Evolutionary conservation across 2,888 invertebrate genomes (phyloP).

Genomic region (Himalopsyche japonica): DNA sequence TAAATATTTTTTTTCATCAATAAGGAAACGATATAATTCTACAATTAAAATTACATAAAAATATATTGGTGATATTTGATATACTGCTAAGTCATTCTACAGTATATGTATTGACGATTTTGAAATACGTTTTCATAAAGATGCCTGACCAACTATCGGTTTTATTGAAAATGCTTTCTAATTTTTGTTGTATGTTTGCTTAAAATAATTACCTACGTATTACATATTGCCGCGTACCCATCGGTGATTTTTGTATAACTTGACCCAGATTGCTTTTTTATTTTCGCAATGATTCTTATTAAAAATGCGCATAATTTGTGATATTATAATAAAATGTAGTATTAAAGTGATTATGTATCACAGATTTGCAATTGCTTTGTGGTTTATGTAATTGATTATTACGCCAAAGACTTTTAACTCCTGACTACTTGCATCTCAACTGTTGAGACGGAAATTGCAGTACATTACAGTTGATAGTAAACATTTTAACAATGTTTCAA

Average conservation of each 20-base stretch:
- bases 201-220: not conserved
- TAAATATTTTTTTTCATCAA: no score
- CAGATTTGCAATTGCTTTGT: not conserved
- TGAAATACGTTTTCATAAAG: not conserved
- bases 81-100: not conserved
- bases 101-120: not conserved
- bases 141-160: not conserved
- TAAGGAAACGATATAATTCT: no score
- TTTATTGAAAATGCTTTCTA: not conserved
- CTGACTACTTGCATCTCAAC: no score
- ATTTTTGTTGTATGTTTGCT: not conserved
- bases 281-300: not conserved
- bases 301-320: not conserved
- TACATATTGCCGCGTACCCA: not conserved
- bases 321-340: not conserved
- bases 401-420: not conserved
- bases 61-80: not conserved
- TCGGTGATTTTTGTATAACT: not conserved
- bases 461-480: not conserved
- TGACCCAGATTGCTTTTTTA: not conserved
- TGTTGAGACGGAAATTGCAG: no score
- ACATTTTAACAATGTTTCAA: not conserved
- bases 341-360: not conserved
- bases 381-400: not conserved
- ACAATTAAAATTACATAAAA: no score